Conservation (phyloP, 2,797 vertebrate genomes). For the Chromobotia macracanthus region DNA sequence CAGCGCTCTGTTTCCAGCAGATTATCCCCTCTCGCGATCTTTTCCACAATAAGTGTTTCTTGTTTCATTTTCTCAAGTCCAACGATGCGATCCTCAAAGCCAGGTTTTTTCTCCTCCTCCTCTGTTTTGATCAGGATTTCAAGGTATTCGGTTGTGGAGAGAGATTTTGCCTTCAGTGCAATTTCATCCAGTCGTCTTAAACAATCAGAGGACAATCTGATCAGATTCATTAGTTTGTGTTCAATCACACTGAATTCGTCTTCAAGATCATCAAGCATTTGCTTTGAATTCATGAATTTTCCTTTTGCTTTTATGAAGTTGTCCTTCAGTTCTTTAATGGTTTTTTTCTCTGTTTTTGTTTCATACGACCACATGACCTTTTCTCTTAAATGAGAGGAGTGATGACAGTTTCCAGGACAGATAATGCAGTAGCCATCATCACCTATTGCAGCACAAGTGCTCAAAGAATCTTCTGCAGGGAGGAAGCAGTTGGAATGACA, state of each 20-base stretch:
- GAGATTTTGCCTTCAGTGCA: conserved; percentile 54
- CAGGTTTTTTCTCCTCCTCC: conserved; percentile 53
- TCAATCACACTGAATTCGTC: conserved; percentile 17
- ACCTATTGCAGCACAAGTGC: conserved; percentile 50
- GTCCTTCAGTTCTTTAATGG: conserved; percentile 50
- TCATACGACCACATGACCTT: conserved; percentile 52
- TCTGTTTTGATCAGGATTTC: conserved; percentile 57
- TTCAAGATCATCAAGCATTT: conserved; percentile 45
- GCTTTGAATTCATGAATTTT: conserved; percentile 43
- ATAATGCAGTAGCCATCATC: conserved; percentile 30
- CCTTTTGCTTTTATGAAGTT: conserved; percentile 54
- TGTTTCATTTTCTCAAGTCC: conserved; percentile 50
- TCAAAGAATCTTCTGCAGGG: conserved; percentile 12
- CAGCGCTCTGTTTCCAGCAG: conserved; percentile 17
- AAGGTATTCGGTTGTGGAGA: conserved; percentile 53
- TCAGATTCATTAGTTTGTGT: conserved; percentile 35
- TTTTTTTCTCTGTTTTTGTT: conserved; percentile 46
- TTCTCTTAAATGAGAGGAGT: conserved; percentile 39
- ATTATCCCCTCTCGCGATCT: conserved; percentile 46
- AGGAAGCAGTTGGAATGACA: conserved; percentile 56
- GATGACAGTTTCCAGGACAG: conserved; percentile 52
- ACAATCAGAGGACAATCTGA: conserved; percentile 52
- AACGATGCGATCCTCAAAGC: conserved; percentile 54
- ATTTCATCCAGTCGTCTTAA: conserved; percentile 53
- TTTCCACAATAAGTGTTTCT: conserved; percentile 32